Base-by-base conservation (phyloP, 2,113 vertebrate species). In the Rynchops niger region DNA sequence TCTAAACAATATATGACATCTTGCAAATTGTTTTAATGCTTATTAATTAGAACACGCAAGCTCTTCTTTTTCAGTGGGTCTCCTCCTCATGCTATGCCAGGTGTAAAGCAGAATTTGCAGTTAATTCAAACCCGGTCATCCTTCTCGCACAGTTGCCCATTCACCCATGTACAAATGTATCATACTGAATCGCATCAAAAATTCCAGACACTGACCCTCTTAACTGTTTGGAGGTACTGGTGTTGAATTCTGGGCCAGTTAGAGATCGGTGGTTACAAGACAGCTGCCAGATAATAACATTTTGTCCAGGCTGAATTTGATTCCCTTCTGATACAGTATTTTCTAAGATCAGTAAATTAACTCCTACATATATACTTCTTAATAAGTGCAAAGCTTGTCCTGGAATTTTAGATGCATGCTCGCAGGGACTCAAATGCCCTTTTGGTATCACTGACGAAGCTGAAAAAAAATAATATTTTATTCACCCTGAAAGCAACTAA, bases 11-110 rank as follows among this genome's bases (percentile, higher is more conserved):
- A 53, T 56, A 49, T 62, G 47, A 76, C 40, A 91, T 42, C 80
- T 67, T 87, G 56, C 73, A 95, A 92, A 89, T 89, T 82, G 47
- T 79, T 95, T 89, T 88, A 94, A 95, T 87, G 30, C 38, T 88
- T 79, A 86, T 92, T 94, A 95, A 83, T 94, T 79, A 87, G 56
- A 86, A 65, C n/a, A 77, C n/a, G 34, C 17, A 87, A 88, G 27
- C n/a, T 83, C 14, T 66, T 59, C 13, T 81, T 10, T 81, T 74
- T 74, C 56, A 52, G 19, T 81, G 18, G 15, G 18, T 67, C 7
- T 90, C 15, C 7, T 94, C 38, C 38, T 93, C 12, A 9, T 84
- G 40, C 27, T 82, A 42, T 58, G 27, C 27, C 47, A 88, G 17
- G 18, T 85, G 45, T 69, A 89, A 84, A 82, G 47, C 19, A 67